Conservation (phyloP, 2,797 vertebrate genomes). For the Thripadectes ignobilis region DNA sequence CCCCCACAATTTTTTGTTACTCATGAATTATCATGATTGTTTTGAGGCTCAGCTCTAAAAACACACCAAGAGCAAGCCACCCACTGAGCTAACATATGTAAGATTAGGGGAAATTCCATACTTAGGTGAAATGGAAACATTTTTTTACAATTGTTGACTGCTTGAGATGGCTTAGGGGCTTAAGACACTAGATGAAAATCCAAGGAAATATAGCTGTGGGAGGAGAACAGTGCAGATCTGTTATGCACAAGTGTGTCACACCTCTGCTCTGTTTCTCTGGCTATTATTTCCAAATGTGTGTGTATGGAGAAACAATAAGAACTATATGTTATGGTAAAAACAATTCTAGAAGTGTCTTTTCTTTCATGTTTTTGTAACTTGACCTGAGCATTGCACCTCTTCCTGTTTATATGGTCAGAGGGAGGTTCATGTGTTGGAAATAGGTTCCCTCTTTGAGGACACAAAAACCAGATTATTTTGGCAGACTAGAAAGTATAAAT, state of each 20-base stretch:
- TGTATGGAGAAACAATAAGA: not conserved
- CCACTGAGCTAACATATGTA: not conserved
- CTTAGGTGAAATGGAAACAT: not conserved
- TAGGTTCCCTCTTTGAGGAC: not conserved
- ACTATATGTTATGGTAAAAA: not conserved
- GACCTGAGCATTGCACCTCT: not conserved
- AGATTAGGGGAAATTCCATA: not conserved
- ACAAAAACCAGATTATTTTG: not conserved
- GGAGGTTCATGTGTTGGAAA: not conserved
- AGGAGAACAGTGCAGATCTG: not conserved
- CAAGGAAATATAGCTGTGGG: not conserved
- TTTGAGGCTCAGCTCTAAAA: not conserved
- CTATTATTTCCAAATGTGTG: not conserved
- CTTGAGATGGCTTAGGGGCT: not conserved
- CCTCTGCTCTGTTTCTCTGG: not conserved
- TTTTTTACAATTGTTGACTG: not conserved
- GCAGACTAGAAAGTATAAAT: not conserved
- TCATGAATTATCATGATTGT: not conserved
- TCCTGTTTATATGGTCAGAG: not conserved
- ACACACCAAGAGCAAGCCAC: not conserved
- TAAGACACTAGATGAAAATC: not conserved
- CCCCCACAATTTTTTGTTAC: not conserved
- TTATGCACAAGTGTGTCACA: not conserved
- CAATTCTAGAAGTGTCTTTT: not conserved
- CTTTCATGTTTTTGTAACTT: not conserved